These are phyloP conservation scores for Drosophila anomalata DNA, from an alignment of 2,888 invertebrate species.

Conservation along the genomic window DNA sequence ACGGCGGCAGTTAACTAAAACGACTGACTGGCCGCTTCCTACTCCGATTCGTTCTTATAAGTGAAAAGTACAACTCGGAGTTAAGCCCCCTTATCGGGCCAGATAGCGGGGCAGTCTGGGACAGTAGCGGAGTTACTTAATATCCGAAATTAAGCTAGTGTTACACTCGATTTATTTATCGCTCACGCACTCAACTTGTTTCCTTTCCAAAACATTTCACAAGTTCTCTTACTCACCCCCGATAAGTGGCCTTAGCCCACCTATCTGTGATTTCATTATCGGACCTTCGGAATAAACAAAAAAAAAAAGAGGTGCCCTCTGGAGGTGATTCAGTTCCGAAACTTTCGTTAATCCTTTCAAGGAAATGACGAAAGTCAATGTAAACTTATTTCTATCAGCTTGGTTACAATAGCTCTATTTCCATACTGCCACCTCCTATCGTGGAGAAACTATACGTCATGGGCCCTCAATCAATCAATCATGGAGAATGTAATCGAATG, in stretches of 20 bases:
- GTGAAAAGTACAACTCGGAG: not conserved
- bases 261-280: conserved; percentile 1
- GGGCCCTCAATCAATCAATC: not conserved
- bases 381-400: not conserved
- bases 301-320: not conserved
- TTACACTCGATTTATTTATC: not conserved
- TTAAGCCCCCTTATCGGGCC: not conserved
- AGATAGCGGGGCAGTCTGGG: not conserved
- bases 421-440: not conserved
- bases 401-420: not conserved
- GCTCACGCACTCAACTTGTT: not conserved
- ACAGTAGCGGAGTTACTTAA: not conserved
- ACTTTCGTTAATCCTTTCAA: not conserved
- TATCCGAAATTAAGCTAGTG: not conserved
- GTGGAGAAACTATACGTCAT: not conserved
- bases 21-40: not conserved
- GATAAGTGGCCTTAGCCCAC: not conserved
- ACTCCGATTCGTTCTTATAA: not conserved
- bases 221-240: not conserved
- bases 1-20: not conserved
- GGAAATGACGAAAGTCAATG: conserved; percentile 1
- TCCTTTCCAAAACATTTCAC: not conserved
- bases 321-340: not conserved
- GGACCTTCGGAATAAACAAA: not conserved
- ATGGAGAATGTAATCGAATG: not conserved